A percentile compares a stretch with the other conserved stretches of the same genome.
Conservation (phyloP, 2,888 invertebrate species). For the Baccha elongata region DNA sequence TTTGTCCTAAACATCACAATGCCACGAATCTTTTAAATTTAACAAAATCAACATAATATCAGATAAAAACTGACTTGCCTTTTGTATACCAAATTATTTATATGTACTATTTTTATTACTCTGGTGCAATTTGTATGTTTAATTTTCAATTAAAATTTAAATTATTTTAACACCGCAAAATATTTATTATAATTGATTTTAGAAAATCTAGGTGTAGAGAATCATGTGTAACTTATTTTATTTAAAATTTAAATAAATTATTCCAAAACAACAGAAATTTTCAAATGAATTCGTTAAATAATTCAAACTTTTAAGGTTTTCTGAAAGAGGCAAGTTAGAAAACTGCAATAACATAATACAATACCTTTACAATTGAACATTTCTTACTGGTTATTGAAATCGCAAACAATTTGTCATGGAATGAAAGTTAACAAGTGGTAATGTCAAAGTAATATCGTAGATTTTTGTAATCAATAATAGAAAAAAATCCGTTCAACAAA, state of each 20-base stretch:
- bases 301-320: too few species aligned
- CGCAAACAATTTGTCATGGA: too few species aligned
- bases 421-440: too few species aligned
- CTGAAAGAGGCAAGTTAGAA: too few species aligned
- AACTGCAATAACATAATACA: too few species aligned
- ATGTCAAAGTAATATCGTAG: too few species aligned
- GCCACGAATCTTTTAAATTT: constrained; percentile 14
- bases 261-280: neutral
- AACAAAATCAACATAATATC: neutral
- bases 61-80: constrained; percentile 18
- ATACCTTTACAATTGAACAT: too few species aligned
- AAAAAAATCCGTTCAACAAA: too few species aligned
- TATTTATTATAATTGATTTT: neutral
- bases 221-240: constrained; percentile 14
- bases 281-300: neutral
- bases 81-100: neutral
- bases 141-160: neutral
- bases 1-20: constrained; percentile 36
- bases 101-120: neutral
- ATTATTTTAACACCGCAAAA: constrained; percentile 3
- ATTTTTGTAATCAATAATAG: too few species aligned
- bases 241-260: constrained; percentile 27
- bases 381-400: too few species aligned
- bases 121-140: neutral
- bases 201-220: neutral